Percentiles rank a stretch among this genome's conserved stretches.
These are phyloP conservation scores for Drosophila diplacantha DNA, from an alignment of 2,888 invertebrate genomes.

Conservation along the genomic window DNA sequence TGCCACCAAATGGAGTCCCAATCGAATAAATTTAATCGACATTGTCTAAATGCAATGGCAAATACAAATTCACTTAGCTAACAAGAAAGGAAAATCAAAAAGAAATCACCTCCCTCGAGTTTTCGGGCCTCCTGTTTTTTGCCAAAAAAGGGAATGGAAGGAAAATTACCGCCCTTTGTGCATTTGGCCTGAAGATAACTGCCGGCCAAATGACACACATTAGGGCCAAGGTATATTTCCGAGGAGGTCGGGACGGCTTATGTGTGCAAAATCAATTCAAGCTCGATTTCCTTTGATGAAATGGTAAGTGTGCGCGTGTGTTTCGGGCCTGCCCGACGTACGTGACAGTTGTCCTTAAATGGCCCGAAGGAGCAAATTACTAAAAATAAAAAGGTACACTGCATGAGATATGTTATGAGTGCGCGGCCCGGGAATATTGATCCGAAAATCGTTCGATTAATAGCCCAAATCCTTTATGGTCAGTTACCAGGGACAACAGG, in stretches of 20 bases:
- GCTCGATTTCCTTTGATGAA: constrained; percentile 66
- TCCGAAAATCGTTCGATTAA: constrained; percentile 57
- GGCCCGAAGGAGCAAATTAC: constrained; percentile 16
- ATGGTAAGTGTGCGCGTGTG: constrained; percentile 42
- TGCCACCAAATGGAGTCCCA: constrained; percentile 17
- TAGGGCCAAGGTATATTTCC: constrained; percentile 39
- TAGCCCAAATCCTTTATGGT: constrained; percentile 64
- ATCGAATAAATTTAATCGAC: constrained; percentile 39
- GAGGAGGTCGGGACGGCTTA: constrained; percentile 14
- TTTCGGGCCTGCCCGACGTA: constrained; percentile 35
- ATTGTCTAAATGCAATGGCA: constrained; percentile 31
- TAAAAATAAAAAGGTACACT: constrained; percentile 29
- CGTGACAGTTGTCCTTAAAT: constrained; percentile 57
- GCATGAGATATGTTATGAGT: constrained; percentile 9
- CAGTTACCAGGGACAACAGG: constrained; percentile 49
- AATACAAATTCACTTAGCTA: constrained; percentile 56
- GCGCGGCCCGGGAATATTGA: constrained; percentile 16
- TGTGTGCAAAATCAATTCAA: constrained; percentile 60
- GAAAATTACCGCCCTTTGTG: constrained; percentile 52
- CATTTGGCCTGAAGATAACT: constrained; percentile 53
- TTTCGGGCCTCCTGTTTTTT: constrained; percentile 27
- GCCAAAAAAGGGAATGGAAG: constrained; percentile 11
- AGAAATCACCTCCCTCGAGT: constrained; percentile 17
- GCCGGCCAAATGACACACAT: constrained; percentile 60
- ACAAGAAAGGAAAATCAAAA: constrained; percentile 16